These are phyloP conservation scores for Pristionchus arcanus DNA, from an alignment of 2,888 invertebrate species.

Conservation along the genomic window DNA sequence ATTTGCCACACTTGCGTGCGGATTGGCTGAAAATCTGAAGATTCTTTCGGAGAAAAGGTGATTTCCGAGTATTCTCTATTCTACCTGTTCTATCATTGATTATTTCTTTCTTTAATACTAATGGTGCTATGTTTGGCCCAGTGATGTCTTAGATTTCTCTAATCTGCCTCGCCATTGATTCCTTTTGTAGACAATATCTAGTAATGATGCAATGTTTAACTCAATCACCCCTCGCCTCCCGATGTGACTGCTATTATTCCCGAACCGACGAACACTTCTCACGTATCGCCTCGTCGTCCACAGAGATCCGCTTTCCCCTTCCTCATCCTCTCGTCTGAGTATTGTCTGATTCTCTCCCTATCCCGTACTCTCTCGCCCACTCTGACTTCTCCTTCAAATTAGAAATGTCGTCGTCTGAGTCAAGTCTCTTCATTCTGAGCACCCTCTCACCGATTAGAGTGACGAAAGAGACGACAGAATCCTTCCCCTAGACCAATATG, in stretches of 20 bases:
- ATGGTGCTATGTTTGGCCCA: too few species aligned
- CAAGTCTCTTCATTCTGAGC: too few species aligned
- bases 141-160: too few species aligned
- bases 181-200: background rate
- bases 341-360: background rate
- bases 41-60: background rate
- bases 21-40: background rate
- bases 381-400: background rate
- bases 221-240: background rate
- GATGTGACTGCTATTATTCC: slow-evolving; percentile 5
- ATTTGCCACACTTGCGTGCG: background rate
- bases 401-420: background rate
- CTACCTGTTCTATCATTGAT: too few species aligned
- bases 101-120: too few species aligned
- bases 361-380: background rate
- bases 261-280: slow-evolving; percentile 38
- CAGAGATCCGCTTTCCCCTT: background rate
- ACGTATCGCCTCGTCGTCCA: background rate
- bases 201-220: too few species aligned
- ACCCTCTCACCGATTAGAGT: too few species aligned
- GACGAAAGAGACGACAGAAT: too few species aligned
- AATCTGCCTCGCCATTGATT: too few species aligned
- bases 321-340: background rate
- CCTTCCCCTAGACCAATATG: too few species aligned
- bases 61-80: background rate